phyloP scores from a whole-genome alignment of 1,140 invertebrate genomes.

The Euglossa dilemma region DNA sequence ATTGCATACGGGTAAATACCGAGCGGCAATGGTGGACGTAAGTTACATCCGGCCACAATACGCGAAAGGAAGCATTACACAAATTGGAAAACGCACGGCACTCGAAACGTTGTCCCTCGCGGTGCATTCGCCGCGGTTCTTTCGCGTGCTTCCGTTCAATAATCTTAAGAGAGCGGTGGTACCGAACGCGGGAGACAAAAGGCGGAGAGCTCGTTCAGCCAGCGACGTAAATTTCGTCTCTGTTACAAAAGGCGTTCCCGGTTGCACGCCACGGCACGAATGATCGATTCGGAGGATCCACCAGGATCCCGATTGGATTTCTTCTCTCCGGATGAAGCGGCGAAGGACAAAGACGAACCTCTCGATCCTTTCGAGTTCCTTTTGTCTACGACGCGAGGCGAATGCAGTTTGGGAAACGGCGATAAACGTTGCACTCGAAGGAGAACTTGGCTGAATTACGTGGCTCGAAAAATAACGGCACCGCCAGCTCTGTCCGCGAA shows the following conservation, averaged over 20 bases:
- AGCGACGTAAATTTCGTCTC: neutral
- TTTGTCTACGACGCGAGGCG: too few species aligned
- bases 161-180: neutral
- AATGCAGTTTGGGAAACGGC: neutral
- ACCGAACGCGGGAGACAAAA: neutral
- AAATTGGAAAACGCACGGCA: slow-evolving; percentile 25
- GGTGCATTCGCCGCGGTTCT: neutral
- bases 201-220: neutral
- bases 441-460: neutral
- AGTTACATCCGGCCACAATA: neutral
- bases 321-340: neutral
- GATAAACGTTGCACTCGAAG: neutral
- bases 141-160: neutral
- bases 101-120: neutral
- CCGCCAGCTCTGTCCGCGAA: neutral
- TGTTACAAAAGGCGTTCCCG: neutral
- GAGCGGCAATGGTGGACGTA: neutral
- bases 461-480: neutral
- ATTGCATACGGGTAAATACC: neutral
- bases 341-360: neutral
- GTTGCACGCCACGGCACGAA: neutral
- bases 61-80: slow-evolving; percentile 8
- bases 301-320: slow-evolving; percentile 1
- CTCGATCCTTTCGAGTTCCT: neutral
- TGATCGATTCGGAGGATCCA: slow-evolving; percentile 12